phyloP scores from a whole-genome alignment of 2,113 vertebrate species.

The Channa argus region DNA sequence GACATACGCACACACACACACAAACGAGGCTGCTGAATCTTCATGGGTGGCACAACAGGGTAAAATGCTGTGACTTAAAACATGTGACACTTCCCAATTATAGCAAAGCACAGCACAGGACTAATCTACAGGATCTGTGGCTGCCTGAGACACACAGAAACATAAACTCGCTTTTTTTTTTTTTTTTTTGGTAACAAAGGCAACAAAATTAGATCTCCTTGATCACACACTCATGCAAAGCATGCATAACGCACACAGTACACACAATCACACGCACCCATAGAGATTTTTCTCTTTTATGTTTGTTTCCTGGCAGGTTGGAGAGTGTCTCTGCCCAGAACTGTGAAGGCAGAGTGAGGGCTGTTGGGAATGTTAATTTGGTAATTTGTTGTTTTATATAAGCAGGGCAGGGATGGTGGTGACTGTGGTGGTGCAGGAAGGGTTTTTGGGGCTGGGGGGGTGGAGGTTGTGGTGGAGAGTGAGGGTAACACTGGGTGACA shows the following conservation, averaged over 20 bases:
- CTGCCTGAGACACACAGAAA: conserved; percentile 33
- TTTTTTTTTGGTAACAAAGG: conserved; percentile 3
- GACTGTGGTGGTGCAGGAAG: conserved; percentile 29
- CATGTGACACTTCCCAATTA: conserved; percentile 69
- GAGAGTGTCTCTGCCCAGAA: conserved; percentile 55
- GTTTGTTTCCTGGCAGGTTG: conserved; percentile 69
- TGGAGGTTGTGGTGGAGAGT: conserved; percentile 22
- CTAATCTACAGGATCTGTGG: conserved; percentile 24
- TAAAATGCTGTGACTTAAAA: conserved; percentile 59
- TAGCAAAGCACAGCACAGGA: conserved; percentile 16
- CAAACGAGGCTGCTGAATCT: conserved; percentile 21
- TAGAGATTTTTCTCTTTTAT: conserved; percentile 40
- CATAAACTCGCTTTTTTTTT: conserved; percentile 28
- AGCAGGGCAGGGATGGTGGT: conserved; percentile 45
- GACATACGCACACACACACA: conserved; percentile 26
- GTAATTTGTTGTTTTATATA: conserved; percentile 81
- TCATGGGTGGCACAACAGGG: conserved; percentile 62
- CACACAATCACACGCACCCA: conserved; percentile 39
- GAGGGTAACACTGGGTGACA: conserved; percentile 68
- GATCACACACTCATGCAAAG: conserved; percentile 25
- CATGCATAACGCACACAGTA: not conserved
- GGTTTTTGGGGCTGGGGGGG: conserved; percentile 44
- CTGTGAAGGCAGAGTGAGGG: conserved; percentile 64
- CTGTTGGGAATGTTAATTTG: conserved; percentile 81
- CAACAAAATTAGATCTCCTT: conserved; percentile 18